Evolutionary conservation across 2,888 invertebrate species (phyloP).

Genomic region (Drosophila monieri): DNA sequence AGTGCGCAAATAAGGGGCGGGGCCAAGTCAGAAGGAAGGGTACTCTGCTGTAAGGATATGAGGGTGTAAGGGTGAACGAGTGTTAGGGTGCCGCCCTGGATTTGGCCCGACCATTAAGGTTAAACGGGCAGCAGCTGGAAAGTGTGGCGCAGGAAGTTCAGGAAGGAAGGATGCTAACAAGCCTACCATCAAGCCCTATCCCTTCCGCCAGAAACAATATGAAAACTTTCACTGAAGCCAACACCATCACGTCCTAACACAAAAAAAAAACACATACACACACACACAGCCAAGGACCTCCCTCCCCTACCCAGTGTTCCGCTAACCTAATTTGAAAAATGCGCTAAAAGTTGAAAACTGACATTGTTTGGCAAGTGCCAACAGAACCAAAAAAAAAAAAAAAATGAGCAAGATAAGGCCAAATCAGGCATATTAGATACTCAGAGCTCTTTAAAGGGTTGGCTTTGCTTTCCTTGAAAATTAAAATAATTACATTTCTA

Average conservation of each 20-base stretch:
- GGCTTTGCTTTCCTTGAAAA: not conserved
- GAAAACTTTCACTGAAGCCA: constrained; percentile 56
- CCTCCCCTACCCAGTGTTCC: constrained; percentile 29
- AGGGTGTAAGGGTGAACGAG: not conserved
- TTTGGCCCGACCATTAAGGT: constrained; percentile 40
- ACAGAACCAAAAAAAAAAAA: constrained; percentile 15
- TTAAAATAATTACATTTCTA: not conserved
- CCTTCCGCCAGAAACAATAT: constrained; percentile 49
- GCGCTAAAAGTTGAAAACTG: constrained; percentile 61
- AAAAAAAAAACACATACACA: not conserved
- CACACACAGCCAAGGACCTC: not conserved
- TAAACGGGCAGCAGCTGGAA: constrained; percentile 60
- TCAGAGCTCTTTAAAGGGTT: constrained; percentile 12
- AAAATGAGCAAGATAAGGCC: constrained; percentile 8
- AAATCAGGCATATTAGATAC: constrained; percentile 27
- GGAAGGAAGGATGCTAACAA: constrained; percentile 56
- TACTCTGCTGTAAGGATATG: not conserved
- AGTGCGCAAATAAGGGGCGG: constrained; percentile 23
- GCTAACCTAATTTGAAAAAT: constrained; percentile 68
- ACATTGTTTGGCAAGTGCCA: constrained; percentile 57
- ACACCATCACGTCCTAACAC: constrained; percentile 24
- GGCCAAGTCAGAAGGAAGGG: not conserved
- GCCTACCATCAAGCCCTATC: constrained; percentile 45
- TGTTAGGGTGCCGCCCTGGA: constrained; percentile 21
- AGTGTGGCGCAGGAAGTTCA: constrained; percentile 19